These are phyloP conservation scores for Philonicus albiceps DNA, from an alignment of 2,888 invertebrate species.

Conservation along the genomic window DNA sequence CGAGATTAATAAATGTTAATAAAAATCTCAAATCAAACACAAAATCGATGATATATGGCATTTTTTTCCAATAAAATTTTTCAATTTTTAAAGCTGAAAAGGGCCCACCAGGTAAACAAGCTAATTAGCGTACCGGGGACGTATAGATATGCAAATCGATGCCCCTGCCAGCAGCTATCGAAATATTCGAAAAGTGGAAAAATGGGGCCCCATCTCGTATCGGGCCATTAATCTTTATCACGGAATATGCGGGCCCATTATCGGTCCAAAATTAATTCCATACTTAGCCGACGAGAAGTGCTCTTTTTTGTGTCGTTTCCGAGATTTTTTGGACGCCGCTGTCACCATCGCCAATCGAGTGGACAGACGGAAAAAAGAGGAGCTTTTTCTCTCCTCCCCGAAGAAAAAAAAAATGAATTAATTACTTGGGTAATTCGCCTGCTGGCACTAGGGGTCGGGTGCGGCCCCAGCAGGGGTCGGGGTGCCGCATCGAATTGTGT, in stretches of 20 bases:
- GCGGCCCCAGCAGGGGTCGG: neutral
- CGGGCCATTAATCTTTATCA: slow-evolving; percentile 34
- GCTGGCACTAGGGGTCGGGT: neutral
- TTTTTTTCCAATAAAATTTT: slow-evolving; percentile 35
- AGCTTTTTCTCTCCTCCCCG: neutral
- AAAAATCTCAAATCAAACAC: slow-evolving; percentile 14
- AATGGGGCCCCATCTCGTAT: slow-evolving; percentile 24
- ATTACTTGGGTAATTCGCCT: slow-evolving; percentile 26
- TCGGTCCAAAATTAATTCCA: slow-evolving; percentile 31
- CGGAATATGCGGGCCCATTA: slow-evolving; percentile 25
- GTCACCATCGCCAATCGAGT: slow-evolving; percentile 13
- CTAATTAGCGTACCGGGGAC: slow-evolving; percentile 35
- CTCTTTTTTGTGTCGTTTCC: slow-evolving; percentile 24
- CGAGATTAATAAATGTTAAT: slow-evolving; percentile 8
- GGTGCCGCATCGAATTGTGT: neutral
- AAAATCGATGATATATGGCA: slow-evolving; percentile 13
- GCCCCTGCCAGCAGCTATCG: neutral
- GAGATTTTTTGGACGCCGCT: neutral
- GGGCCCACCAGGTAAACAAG: slow-evolving; percentile 38
- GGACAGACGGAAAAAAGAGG: slow-evolving; percentile 1
- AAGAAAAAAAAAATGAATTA: slow-evolving; percentile 35
- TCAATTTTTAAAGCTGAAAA: slow-evolving; percentile 34
- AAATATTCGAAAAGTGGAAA: neutral
- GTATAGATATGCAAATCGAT: slow-evolving; percentile 25
- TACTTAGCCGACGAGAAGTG: slow-evolving; percentile 26